These are phyloP conservation scores for Seison nebaliae DNA, from an alignment of 1,140 invertebrate species.

Conservation along the genomic window DNA sequence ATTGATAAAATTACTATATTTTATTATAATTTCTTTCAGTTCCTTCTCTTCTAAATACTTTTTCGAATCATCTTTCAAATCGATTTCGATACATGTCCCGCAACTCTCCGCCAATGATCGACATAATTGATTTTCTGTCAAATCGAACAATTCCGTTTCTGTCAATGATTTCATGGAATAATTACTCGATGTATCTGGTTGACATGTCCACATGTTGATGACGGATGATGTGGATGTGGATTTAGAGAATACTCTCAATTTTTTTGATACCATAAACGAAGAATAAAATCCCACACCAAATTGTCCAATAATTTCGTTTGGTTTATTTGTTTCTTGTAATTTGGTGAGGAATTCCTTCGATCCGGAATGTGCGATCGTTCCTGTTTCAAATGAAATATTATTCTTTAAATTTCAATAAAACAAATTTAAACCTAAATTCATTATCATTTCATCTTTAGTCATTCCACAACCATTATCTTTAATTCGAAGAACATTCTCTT, in stretches of 20 bases:
- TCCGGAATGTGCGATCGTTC: conserved; percentile 74
- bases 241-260: conserved; percentile 62
- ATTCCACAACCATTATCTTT: conserved; percentile 78
- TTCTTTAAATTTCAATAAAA: too few species aligned
- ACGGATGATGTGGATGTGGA: conserved; percentile 23
- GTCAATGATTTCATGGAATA: too few species aligned
- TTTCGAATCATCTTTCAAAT: conserved; percentile 51
- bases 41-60: conserved; percentile 62
- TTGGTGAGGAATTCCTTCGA: conserved; percentile 45
- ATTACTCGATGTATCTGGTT: too few species aligned
- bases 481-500: conserved; percentile 51
- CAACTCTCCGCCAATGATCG: conserved; percentile 56
- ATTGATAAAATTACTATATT: conserved; percentile 86
- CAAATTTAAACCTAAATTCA: too few species aligned
- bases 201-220: conserved; percentile 1
- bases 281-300: conserved; percentile 96
- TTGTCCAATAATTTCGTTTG: conserved; percentile 54
- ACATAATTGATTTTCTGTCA: conserved; percentile 31
- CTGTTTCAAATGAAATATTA: too few species aligned
- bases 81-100: conserved; percentile 43
- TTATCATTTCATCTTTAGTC: conserved; percentile 61
- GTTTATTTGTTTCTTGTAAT: conserved; percentile 34
- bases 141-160: too few species aligned
- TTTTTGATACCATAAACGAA: conserved; percentile 77
- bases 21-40: conserved; percentile 57